A percentile compares a stretch with the other conserved stretches of the same genome.
These are phyloP conservation scores for Heliocidaris tuberculata DNA, from an alignment of 35 echinoderm and acorn worm genomes.

Conservation along the genomic window DNA sequence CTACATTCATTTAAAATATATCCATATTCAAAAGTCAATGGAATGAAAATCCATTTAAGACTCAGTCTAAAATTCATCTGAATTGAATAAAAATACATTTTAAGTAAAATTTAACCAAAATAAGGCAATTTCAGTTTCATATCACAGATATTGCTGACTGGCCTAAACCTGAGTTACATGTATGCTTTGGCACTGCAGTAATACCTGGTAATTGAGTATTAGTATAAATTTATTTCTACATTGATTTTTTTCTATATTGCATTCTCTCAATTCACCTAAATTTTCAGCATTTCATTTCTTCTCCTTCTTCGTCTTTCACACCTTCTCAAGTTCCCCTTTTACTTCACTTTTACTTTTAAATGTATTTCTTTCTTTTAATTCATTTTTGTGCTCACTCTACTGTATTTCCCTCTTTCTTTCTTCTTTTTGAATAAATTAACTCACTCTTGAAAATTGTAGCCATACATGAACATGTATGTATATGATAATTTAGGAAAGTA, in stretches of 20 bases:
- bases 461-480: too few species aligned
- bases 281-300: not conserved
- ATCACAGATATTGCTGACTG: not conserved
- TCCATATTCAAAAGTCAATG: not conserved
- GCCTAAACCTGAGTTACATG: not conserved
- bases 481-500: too few species aligned
- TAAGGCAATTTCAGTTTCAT: not conserved
- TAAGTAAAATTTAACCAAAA: not conserved
- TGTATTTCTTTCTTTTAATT: too few species aligned
- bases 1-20: not conserved
- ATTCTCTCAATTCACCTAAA: not conserved
- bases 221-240: too few species aligned
- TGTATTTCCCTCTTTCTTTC: too few species aligned
- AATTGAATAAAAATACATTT: not conserved
- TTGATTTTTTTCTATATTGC: not conserved
- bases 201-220: not conserved
- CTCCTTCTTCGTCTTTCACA: not conserved
- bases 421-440: too few species aligned
- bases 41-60: not conserved
- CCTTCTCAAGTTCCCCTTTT: not conserved
- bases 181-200: not conserved
- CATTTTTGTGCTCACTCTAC: too few species aligned
- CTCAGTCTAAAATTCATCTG: not conserved
- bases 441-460: too few species aligned
- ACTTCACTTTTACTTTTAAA: not conserved